Evolutionary conservation across 2,888 invertebrate species (phyloP).

Genomic region (Beris morrisii): DNA sequence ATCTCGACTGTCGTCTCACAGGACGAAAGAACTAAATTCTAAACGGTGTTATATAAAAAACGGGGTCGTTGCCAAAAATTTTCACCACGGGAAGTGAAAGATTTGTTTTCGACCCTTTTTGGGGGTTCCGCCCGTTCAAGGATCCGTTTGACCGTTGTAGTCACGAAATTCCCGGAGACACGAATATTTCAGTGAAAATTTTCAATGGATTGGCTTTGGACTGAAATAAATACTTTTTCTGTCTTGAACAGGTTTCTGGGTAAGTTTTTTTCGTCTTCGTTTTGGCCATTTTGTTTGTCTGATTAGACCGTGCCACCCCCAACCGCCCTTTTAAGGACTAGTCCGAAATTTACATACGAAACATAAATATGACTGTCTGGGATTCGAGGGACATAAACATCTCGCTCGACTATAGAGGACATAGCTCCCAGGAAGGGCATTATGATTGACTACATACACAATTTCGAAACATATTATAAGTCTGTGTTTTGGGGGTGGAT

Average conservation of each 20-base stretch:
- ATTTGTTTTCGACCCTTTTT: conserved; percentile 49
- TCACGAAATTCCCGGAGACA: conserved; percentile 26
- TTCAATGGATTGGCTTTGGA: neutral
- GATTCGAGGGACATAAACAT: conserved; percentile 4
- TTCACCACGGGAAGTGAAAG: conserved; percentile 50
- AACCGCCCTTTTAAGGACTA: no score
- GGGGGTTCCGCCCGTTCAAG: conserved; percentile 26
- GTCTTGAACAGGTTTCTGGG: conserved; percentile 2
- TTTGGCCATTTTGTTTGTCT: conserved; percentile 1
- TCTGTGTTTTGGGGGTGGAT: conserved; percentile 15
- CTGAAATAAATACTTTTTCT: neutral
- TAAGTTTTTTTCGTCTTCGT: conserved; percentile 15
- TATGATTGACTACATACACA: conserved; percentile 6
- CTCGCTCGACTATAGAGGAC: conserved; percentile 6
- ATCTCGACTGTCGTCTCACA: no score
- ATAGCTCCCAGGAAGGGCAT: neutral
- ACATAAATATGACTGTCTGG: conserved; percentile 22
- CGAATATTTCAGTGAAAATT: conserved; percentile 17
- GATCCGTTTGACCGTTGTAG: conserved; percentile 24
- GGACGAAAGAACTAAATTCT: no score
- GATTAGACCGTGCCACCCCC: no score
- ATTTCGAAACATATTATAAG: conserved; percentile 1
- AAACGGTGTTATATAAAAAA: neutral
- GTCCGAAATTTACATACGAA: conserved; percentile 18
- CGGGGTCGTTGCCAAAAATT: conserved; percentile 42